Base-by-base conservation (phyloP, 2,888 invertebrate species). In the Eupeodes luniger region DNA sequence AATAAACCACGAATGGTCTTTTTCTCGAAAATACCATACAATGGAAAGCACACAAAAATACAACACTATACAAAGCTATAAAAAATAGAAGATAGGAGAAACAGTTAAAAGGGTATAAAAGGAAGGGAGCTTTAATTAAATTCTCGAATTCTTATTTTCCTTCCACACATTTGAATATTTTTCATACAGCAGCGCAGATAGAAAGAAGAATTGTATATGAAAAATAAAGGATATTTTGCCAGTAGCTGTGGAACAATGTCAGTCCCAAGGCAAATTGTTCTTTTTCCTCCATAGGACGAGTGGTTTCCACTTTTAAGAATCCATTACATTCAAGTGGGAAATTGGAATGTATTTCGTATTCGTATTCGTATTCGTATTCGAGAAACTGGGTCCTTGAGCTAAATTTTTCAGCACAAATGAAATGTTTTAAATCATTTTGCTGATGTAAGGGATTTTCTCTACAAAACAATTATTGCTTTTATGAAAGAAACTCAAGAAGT, bases 261-360 rank as follows among this genome's bases (percentile, higher is more conserved):
- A 84, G 84, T 83, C 84, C 84, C 77, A 78, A 81, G 81, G 84
- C 87, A 84, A 88, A 84, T 84, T 62, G 84, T 84, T 70, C 55
- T 61, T 81, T 84, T 80, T 77, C 76, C 62, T 78, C 55, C 84
- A 81, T 53, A 77, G 84, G 62, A 81, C 77, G 84, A 88, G 84
- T 78, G 81, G 77, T 77, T 84, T 84, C 87, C 77, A 84, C 84
- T 84, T 83, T 87, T 83, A 81, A 81, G 76, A 88, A 88, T 88
- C 87, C 87, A 88, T 88, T 84, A 88, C 87, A 81, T 84, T 88
- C 87, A 84, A 84, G 87, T 88, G 84, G 81, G 87, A 78, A 88
- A 88, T 88, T 84, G 80, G 81, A 88, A 88, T 84, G 87, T 74
- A 80, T 88, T 88, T 77, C 67, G 84, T 84, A 84, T 84, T 84